Evolutionary conservation across 2,888 invertebrate genomes (phyloP).

Genomic region (Stenotaenia linearis): DNA sequence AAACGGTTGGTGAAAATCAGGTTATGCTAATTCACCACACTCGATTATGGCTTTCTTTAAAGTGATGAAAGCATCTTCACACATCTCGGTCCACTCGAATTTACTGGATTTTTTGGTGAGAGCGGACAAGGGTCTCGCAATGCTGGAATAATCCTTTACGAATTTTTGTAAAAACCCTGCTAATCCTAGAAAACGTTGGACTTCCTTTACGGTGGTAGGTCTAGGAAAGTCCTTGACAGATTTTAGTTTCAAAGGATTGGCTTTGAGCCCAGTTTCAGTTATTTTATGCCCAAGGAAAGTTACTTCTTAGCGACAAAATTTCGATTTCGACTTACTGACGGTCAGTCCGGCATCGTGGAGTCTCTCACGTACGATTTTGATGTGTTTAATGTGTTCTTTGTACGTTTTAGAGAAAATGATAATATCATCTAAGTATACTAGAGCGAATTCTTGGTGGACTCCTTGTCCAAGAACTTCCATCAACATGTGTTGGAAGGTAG

Average conservation of each 20-base stretch:
- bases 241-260: not conserved
- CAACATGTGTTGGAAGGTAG: too few species aligned
- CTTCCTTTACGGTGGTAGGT: not conserved
- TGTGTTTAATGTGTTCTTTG: too few species aligned
- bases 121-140: not conserved
- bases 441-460: too few species aligned
- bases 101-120: too few species aligned
- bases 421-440: too few species aligned
- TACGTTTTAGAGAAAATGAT: too few species aligned
- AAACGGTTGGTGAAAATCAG: conserved; percentile 40
- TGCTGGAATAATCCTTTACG: not conserved
- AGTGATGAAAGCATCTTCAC: too few species aligned
- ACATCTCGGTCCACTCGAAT: too few species aligned
- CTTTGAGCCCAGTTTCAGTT: not conserved
- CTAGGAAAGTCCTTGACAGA: not conserved
- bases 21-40: too few species aligned
- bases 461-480: too few species aligned
- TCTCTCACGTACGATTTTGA: not conserved
- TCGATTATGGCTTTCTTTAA: too few species aligned
- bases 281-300: not conserved
- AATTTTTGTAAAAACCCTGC: not conserved
- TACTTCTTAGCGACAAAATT: not conserved
- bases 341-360: not conserved
- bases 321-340: not conserved
- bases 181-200: not conserved